These are phyloP conservation scores for Tortricodes alternella DNA, from an alignment of 2,888 invertebrate species.

Conservation along the genomic window DNA sequence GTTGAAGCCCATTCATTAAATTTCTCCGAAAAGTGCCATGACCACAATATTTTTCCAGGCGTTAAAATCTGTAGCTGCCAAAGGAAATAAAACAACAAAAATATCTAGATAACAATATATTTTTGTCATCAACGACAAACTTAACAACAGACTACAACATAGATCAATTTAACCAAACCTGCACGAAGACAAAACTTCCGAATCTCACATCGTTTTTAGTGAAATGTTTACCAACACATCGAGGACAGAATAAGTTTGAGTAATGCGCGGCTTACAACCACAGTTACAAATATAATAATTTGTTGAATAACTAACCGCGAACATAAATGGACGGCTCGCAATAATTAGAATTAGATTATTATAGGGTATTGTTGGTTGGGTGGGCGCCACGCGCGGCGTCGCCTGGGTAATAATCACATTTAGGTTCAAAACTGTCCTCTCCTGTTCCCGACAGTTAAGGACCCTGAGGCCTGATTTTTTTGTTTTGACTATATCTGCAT, in stretches of 20 bases:
- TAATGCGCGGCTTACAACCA: conserved; percentile 36
- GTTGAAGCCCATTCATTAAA: no score
- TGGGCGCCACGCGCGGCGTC: no score
- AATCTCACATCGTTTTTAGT: conserved; percentile 44
- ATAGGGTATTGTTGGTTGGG: no score
- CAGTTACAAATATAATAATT: conserved; percentile 20
- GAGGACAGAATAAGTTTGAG: conserved; percentile 46
- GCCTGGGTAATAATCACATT: no score
- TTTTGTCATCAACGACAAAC: conserved; percentile 82
- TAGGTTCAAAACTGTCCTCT: no score
- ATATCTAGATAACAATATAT: conserved; percentile 82
- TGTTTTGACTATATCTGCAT: no score
- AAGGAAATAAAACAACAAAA: conserved; percentile 51
- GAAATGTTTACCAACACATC: conserved; percentile 60
- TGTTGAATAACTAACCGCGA: conserved; percentile 53
- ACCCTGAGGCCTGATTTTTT: no score
- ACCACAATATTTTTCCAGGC: no score
- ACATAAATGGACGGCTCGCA: conserved; percentile 75
- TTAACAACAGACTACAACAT: conserved; percentile 82
- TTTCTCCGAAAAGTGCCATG: no score
- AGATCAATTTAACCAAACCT: conserved; percentile 73
- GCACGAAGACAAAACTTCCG: conserved; percentile 53
- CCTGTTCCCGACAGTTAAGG: no score
- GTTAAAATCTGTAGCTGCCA: no score
- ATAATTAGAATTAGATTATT: conserved; percentile 40